These are phyloP conservation scores for Pyrrhosoma nymphula DNA, from an alignment of 2,888 invertebrate species.

Conservation along the genomic window DNA sequence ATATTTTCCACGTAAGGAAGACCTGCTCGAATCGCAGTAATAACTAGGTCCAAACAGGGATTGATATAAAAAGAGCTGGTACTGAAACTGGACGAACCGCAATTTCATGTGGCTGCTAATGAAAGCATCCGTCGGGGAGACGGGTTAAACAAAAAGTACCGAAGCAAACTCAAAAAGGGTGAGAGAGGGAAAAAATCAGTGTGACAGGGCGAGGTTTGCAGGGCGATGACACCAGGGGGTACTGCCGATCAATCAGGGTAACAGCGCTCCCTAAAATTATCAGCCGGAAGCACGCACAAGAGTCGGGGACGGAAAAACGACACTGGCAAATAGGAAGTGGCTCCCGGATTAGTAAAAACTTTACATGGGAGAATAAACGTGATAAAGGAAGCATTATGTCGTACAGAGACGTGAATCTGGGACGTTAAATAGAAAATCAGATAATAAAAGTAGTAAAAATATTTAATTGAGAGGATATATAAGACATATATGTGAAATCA, in stretches of 20 bases:
- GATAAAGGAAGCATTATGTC: neutral
- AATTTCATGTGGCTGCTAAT: too few species aligned
- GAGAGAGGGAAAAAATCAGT: neutral
- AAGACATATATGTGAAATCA: too few species aligned
- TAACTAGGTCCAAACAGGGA: too few species aligned
- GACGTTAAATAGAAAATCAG: neutral
- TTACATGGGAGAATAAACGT: neutral
- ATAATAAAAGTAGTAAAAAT: too few species aligned
- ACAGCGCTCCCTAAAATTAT: constrained; percentile 26
- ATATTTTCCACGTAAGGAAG: too few species aligned
- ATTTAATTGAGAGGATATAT: too few species aligned
- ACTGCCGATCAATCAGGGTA: constrained; percentile 47
- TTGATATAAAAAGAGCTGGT: too few species aligned
- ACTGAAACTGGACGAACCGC: too few species aligned
- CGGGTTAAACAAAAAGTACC: too few species aligned
- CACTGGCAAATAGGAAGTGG: neutral
- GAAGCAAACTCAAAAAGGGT: neutral
- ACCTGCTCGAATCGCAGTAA: too few species aligned
- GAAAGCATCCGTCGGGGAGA: too few species aligned
- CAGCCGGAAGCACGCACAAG: constrained; percentile 4
- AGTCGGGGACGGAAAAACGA: neutral
- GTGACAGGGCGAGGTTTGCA: neutral
- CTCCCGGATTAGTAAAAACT: neutral
- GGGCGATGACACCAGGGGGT: neutral
- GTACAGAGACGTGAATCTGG: neutral